These are phyloP conservation scores for Anoncus sp. DNA, from an alignment of 2,888 invertebrate species.

Conservation along the genomic window DNA sequence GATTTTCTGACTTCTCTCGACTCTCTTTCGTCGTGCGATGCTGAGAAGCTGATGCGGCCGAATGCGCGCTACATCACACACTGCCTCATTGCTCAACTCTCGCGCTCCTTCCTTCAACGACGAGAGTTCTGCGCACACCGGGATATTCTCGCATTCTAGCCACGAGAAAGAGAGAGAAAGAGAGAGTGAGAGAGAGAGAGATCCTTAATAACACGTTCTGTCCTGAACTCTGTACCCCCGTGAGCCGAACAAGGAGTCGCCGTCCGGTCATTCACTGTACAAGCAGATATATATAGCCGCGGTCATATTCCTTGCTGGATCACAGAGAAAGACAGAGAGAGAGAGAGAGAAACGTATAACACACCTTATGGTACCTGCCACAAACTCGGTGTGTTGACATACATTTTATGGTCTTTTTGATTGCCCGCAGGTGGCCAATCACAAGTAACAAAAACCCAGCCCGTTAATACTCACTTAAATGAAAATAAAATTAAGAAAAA, in stretches of 20 bases:
- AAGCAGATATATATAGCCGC: too few species aligned
- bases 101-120: slow-evolving; percentile 52
- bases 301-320: slow-evolving; percentile 35
- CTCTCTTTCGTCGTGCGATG: slow-evolving; percentile 43
- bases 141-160: slow-evolving; percentile 58
- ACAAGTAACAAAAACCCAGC: slow-evolving; percentile 8
- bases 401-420: too few species aligned
- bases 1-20: slow-evolving; percentile 36
- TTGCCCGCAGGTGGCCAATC: not conserved
- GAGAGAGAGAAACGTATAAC: too few species aligned
- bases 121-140: slow-evolving; percentile 28
- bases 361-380: slow-evolving; percentile 28
- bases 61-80: slow-evolving; percentile 48
- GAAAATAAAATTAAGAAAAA: too few species aligned
- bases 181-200: slow-evolving; percentile 69
- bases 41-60: slow-evolving; percentile 46
- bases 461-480: too few species aligned
- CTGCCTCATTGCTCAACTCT: slow-evolving; percentile 66
- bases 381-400: not conserved
- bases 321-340: slow-evolving; percentile 6
- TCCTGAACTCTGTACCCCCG: slow-evolving; percentile 73
- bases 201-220: slow-evolving; percentile 77
- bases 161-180: slow-evolving; percentile 67
- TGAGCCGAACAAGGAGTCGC: slow-evolving; percentile 59
- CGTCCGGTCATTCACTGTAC: slow-evolving; percentile 61